Evolutionary conservation across 2,797 vertebrate species (phyloP), one percentile per base, ranked within the genome.

Genomic region (Chlorospingus flavigularis): DNA sequence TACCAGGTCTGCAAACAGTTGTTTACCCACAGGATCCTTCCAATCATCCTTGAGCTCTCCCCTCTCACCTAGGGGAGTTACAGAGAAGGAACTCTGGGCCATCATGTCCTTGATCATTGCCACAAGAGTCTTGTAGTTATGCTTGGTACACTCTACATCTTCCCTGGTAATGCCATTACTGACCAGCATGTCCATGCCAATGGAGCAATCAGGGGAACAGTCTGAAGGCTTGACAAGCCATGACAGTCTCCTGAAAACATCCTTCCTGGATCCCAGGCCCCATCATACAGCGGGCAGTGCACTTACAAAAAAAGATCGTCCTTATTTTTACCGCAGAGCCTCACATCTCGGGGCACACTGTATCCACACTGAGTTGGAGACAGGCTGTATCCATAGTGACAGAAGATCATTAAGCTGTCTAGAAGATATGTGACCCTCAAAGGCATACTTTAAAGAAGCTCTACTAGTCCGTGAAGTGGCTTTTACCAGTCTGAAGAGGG

Each of bases 91-190:
- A 17, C 13, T 21, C 50, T 24, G 18, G n/a, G 12, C 25, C 17
- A 11, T 43, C n/a, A 45, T 16, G 9, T 4, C 19, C 61, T 60
- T 33, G n/a, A 18, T 25, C 35, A 16, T n/a, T 63, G 25, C 14
- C 40, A 12, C 40, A 60, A 3, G 45, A 35, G 6, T 15, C 25
- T 14, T 30, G n/a, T 21, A 28, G 21, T 58, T 28, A 28, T 24
- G 5, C n/a, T 40, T 25, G 18, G 18, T 26, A 24, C 11, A 4
- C 10, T 50, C 25, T 0, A 1, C 14, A 16, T 65, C 19, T 71
- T 84, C 42, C 30, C 10, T 45, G 18, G 4, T 10, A 40, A 30
- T 26, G n/a, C 33, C 37, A 17, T 50, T 60, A 33, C 7, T 60
- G 35, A 61, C 40, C 51, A 47, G 25, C 10, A 8, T 21, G 11